Evolutionary conservation across 30 jellyfish, hydroid and myxozoan genomes (phyloP), one percentile per base, ranked within the genome.

Genomic region (Aurelia aurita complex sp. Pacific): DNA sequence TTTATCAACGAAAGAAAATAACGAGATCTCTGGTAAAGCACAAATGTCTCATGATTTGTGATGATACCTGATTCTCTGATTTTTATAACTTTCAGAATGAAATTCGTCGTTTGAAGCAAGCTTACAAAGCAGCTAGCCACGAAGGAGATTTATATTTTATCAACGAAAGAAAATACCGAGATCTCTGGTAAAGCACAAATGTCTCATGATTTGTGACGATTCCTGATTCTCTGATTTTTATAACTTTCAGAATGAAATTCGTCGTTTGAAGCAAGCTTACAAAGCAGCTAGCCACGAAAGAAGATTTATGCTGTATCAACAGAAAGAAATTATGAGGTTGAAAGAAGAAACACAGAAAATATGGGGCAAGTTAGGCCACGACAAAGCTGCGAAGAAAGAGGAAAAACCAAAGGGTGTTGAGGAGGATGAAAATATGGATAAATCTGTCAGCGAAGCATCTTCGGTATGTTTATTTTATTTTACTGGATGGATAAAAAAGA

Each of bases 221-320:
- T 0, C 50, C 6, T 59, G 68, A 18, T 59, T 59, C 16, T 13
- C 6, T 0, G 11, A 59, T 59, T 3, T 59, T 59, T 59, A 13
- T 59, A 59, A 59, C 32, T 59, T 59, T 23, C 71, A 93, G 98
- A 82, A 79, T 74, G 98, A 94, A 63, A 94, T 94, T 19, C 92
- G 98, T 1, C 88, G 96, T 5, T 79, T 86, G 67, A 83, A 75
- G 81, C 96, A 89, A 53, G 96, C 97, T 9, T 85, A 74, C 80
- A 78, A 86, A 55, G 94, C 92, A n/a, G 98, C 98, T 50, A 88
- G 97, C 55, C 85, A 94, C 65, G 98, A 94, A 68, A 67, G 98
- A 15, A 78, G 86, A 69, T 77, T 86, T 33, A 88, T 94, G 97
- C 74, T 94, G 64, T 75, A 83, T 53, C 98, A 94, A 69, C 97